These are phyloP conservation scores for Idaea straminata DNA, from an alignment of 2,888 invertebrate species.

Conservation along the genomic window DNA sequence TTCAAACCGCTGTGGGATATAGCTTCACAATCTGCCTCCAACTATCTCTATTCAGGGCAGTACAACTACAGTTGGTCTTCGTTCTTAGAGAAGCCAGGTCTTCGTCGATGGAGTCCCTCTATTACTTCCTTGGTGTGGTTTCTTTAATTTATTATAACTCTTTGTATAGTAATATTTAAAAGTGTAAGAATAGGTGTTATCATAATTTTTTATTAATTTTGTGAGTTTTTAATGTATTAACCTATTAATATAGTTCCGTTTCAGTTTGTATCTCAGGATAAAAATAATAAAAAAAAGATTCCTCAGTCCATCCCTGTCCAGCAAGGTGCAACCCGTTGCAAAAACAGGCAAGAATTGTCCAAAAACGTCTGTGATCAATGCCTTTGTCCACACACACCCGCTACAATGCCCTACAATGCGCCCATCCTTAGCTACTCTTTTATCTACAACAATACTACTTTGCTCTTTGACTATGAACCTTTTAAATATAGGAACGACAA, in stretches of 20 bases:
- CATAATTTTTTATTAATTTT: slow-evolving; percentile 3
- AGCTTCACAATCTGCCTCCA: too few relatives aligned
- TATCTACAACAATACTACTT: slow-evolving; percentile 72
- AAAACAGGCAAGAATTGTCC: slow-evolving; percentile 75
- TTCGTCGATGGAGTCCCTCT: too few relatives aligned
- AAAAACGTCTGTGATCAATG: slow-evolving; percentile 72
- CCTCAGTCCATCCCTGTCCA: slow-evolving; percentile 45
- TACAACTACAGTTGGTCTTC: too few relatives aligned
- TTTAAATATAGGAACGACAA: slow-evolving; percentile 21
- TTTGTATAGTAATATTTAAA: not conserved
- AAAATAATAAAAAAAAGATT: not conserved
- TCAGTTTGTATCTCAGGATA: too few relatives aligned
- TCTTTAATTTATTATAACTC: too few relatives aligned
- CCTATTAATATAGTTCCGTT: too few relatives aligned
- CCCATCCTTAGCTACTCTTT: slow-evolving; percentile 77
- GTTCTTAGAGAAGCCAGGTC: too few relatives aligned
- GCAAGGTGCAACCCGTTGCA: slow-evolving; percentile 79
- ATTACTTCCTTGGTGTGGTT: too few relatives aligned
- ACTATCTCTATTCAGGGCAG: too few relatives aligned
- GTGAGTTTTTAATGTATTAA: too few relatives aligned
- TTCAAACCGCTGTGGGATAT: too few relatives aligned
- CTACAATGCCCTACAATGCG: slow-evolving; percentile 70
- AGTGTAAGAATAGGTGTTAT: not conserved
- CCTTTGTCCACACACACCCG: slow-evolving; percentile 75
- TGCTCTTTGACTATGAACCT: slow-evolving; percentile 62